Base-by-base conservation (phyloP, 2,113 vertebrate genomes). In the Athene cunicularia region DNA sequence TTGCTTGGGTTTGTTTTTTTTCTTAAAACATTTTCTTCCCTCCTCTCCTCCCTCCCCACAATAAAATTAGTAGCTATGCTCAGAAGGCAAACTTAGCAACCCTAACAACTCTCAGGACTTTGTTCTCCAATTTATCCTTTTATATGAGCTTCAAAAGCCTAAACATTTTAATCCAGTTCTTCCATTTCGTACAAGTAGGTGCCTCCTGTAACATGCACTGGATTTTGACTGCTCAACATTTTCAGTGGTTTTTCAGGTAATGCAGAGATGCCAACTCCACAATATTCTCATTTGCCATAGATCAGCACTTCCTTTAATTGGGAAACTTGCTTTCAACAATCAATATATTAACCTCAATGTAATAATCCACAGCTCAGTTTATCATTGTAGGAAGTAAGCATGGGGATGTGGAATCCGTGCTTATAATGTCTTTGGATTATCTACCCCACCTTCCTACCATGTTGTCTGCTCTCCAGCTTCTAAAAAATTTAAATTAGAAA, bases 11-110 rank as follows among this genome's bases (percentile, higher is more conserved):
- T 7, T 27, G 32, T 66, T 76, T n/a, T 74, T 86, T 39, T 64
- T 53, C 39, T 16, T 4, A 8, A 50, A 93, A 90, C 45, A 20
- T 92, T 74, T 81, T 86, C 93, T 94, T 93, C 76, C 83, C 88
- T 90, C 75, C 53, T 85, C 43, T 95, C 84, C 74, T 95, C 66
- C 37, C 28, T 95, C 75, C n/a, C 63, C 86, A 71, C 80, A 93
- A 67, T 67, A 80, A 95, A 95, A 97, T 94, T 80, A 95, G 84
- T 84, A 95, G 83, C 80, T 91, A 50, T 47, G 76, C 83, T 97
- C 91, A 67, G 72, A 91, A 88, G 47, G 72, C 59, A 74, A 87
- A 63, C 80, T 45, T 74, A 86, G 76, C 80, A 95, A 74, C 63
- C 55, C 73, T 59, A 92, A 84, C 91, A 84, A 66, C 64, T 75